Conservation (phyloP, 2,113 vertebrate genomes). For the Leptocoma aspasia region DNA sequence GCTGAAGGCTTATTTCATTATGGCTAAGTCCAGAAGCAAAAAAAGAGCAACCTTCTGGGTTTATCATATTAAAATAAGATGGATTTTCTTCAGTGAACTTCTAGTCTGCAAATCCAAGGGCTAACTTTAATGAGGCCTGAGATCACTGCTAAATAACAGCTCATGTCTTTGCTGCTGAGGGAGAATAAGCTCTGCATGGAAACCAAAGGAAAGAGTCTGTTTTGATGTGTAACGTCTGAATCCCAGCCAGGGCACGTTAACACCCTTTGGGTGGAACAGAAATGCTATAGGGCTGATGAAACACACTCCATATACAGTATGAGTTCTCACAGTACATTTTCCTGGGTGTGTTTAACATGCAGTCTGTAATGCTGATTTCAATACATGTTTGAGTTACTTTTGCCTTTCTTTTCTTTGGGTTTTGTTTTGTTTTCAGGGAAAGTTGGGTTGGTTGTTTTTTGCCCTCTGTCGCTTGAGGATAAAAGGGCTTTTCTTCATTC, state of each 20-base stretch:
- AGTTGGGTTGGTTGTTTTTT: background rate
- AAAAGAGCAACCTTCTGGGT: background rate
- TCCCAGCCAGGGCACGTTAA: conserved; percentile 45
- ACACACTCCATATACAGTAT: background rate
- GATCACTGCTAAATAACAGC: background rate
- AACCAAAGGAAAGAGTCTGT: conserved; percentile 37
- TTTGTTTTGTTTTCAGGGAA: background rate
- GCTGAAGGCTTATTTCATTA: background rate
- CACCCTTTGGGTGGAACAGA: conserved; percentile 62
- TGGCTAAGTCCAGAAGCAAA: background rate
- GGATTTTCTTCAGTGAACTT: background rate
- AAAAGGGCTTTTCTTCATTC: background rate
- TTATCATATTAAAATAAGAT: background rate
- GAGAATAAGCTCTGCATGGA: conserved; percentile 13
- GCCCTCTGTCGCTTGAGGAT: background rate
- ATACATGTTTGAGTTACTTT: background rate
- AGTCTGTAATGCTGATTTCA: background rate
- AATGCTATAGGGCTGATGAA: conserved; percentile 55
- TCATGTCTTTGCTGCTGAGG: background rate
- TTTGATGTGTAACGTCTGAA: conserved; percentile 62
- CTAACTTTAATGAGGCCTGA: background rate
- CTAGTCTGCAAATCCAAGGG: background rate
- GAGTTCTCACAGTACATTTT: conserved; percentile 12
- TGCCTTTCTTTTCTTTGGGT: background rate
- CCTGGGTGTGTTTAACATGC: background rate